A percentile compares a stretch with the other conserved stretches of the same genome.
Evolutionary conservation across 2,888 invertebrate species (phyloP).

Genomic region (Augiades crinisus): DNA sequence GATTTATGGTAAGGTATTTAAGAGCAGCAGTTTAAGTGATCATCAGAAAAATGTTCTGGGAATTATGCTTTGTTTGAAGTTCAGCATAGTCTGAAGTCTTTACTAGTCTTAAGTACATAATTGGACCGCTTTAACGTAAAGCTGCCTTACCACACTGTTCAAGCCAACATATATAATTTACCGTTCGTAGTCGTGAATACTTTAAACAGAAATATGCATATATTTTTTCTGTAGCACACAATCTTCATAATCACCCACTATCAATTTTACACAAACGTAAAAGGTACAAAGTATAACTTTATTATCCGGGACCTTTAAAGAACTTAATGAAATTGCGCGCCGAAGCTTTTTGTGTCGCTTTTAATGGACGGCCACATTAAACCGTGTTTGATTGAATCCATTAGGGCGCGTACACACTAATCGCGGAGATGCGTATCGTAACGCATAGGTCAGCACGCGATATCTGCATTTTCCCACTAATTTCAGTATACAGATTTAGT

Average conservation of each 20-base stretch:
- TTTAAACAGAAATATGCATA: too few relatives aligned
- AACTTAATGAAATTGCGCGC: slow-evolving; percentile 29
- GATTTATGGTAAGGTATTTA: too few relatives aligned
- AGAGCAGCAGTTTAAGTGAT: too few relatives aligned
- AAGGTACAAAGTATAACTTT: slow-evolving; percentile 4
- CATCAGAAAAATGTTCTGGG: too few relatives aligned
- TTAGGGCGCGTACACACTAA: slow-evolving; percentile 54
- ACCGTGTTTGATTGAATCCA: slow-evolving; percentile 61
- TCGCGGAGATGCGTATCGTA: slow-evolving; percentile 48
- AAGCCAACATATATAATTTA: too few relatives aligned
- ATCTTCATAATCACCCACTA: neutral
- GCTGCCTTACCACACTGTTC: too few relatives aligned
- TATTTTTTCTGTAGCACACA: too few relatives aligned
- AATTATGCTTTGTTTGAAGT: too few relatives aligned
- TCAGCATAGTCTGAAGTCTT: too few relatives aligned
- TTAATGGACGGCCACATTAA: slow-evolving; percentile 52
- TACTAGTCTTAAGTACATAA: too few relatives aligned
- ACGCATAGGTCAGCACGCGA: slow-evolving; percentile 47
- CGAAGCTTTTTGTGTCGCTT: slow-evolving; percentile 35
- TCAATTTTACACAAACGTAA: neutral
- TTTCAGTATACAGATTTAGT: slow-evolving; percentile 36
- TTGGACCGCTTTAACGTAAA: too few relatives aligned
- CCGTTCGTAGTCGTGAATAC: too few relatives aligned
- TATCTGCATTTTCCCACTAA: slow-evolving; percentile 52
- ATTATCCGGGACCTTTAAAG: slow-evolving; percentile 18